phyloP scores from a whole-genome alignment of 2,888 invertebrate genomes.

The Drosophila lacicola region DNA sequence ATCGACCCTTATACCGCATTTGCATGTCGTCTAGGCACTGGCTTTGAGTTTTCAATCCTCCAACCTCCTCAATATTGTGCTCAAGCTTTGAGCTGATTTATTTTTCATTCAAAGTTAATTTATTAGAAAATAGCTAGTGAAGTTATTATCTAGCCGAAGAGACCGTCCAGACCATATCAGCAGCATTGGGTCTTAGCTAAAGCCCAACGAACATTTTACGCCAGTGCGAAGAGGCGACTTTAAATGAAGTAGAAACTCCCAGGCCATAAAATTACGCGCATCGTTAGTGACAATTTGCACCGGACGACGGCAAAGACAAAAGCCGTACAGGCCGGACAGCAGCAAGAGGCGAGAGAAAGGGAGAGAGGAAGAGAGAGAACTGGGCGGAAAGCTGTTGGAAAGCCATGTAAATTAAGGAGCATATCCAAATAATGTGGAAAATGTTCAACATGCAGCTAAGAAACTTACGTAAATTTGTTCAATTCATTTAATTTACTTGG shows the following conservation, averaged over 20 bases:
- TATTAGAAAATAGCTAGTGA: slow-evolving; percentile 77
- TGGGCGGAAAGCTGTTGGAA: slow-evolving; percentile 19
- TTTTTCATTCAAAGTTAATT: slow-evolving; percentile 78
- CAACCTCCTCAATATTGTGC: slow-evolving; percentile 30
- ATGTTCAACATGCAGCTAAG: slow-evolving; percentile 53
- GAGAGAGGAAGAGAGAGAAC: background rate
- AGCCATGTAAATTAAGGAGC: slow-evolving; percentile 69
- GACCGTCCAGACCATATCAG: slow-evolving; percentile 56
- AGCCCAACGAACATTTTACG: slow-evolving; percentile 59
- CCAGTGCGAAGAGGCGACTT: slow-evolving; percentile 54
- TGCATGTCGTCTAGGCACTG: slow-evolving; percentile 13
- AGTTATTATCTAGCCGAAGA: slow-evolving; percentile 75
- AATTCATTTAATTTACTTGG: slow-evolving; percentile 59
- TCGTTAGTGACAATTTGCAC: slow-evolving; percentile 82
- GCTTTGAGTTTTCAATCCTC: background rate
- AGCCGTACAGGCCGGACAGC: slow-evolving; percentile 46
- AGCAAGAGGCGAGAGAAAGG: background rate
- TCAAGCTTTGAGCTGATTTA: slow-evolving; percentile 70
- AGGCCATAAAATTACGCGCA: slow-evolving; percentile 82
- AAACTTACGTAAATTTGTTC: slow-evolving; percentile 67
- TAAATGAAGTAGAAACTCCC: slow-evolving; percentile 78
- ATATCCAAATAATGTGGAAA: slow-evolving; percentile 57
- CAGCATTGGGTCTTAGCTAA: slow-evolving; percentile 62
- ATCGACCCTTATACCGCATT: slow-evolving; percentile 27
- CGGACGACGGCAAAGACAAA: slow-evolving; percentile 54